These are phyloP conservation scores for Acanthacorydalis orientalis DNA, from an alignment of 2,888 invertebrate genomes.

Conservation along the genomic window DNA sequence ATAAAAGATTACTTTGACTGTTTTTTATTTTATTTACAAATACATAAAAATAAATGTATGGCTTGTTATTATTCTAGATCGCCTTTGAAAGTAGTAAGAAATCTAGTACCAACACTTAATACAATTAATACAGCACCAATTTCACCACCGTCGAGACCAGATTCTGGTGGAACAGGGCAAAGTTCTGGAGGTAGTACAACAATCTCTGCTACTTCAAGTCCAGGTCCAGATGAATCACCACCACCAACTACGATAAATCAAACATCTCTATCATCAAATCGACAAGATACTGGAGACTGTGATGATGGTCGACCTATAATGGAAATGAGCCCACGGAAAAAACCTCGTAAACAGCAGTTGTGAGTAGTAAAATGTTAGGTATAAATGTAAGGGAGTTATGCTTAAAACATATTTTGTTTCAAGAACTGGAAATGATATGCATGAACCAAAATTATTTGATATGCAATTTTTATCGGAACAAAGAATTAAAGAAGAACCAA, in stretches of 20 bases:
- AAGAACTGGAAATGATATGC: conserved; percentile 35
- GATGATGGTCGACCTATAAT: conserved; percentile 32
- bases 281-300: conserved; percentile 15
- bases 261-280: conserved; percentile 15
- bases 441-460: conserved; percentile 30
- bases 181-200: conserved; percentile 60
- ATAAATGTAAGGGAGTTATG: background rate
- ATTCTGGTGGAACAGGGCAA: conserved; percentile 25
- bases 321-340: conserved; percentile 70
- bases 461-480: conserved; percentile 44
- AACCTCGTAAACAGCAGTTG: conserved; percentile 80
- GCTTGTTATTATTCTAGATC: conserved; percentile 22
- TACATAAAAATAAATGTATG: background rate
- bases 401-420: conserved; percentile 7
- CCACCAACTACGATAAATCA: conserved; percentile 16
- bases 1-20: no score
- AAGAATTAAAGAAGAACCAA: conserved; percentile 26
- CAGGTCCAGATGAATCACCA: conserved; percentile 41
- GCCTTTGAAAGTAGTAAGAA: conserved; percentile 46
- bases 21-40: background rate
- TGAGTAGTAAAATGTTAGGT: conserved; percentile 31
- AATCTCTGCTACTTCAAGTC: conserved; percentile 72
- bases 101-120: conserved; percentile 30
- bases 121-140: conserved; percentile 17
- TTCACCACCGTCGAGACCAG: conserved; percentile 25